Evolutionary conservation across 1,140 invertebrate species (phyloP), one percentile per base, ranked within the genome.

Genomic region (Cydia fagiglandana): DNA sequence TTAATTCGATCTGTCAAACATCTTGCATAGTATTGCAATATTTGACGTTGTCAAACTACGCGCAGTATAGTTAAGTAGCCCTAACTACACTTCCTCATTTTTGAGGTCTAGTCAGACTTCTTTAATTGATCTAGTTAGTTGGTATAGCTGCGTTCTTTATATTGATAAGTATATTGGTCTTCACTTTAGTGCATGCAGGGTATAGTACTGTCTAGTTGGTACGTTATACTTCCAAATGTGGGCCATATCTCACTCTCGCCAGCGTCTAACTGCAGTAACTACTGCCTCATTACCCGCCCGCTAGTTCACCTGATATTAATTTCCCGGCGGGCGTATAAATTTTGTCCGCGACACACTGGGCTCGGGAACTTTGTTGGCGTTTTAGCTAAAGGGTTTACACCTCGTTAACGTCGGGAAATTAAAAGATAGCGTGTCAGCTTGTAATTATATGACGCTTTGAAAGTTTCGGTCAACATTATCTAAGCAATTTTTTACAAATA

Each of bases 241-340:
- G 45, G 15, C 30, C 30, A 70, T 41, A 38, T 38, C 34, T 34
- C 34, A 38, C n/a, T 6, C 61, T 64, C 61, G 61, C 28, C 13
- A n/a, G 13, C 15, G 24, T 68, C 28, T 30, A 15, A 47, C 45
- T 10, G 15, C 12, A 34, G 15, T 68, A 68, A 70, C 66, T 38
- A 20, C 66, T 4, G 34, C 66, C 56, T 70, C 66, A 70, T 70
- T 70, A 38, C 64, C 15, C 34, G 30, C 13, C 38, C 56, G 56
- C 66, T 70, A 70, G 66, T 70, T 70, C 75, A 79, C 78, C 78
- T 79, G 75, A 73, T 74, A 76, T 79, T 79, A 79, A 79, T 79
- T 79, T 79, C 75, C 78, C 78, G 75, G 53, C 61, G 74, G 77
- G 50, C 41, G 73, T 66, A 78, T 78, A 78, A 78, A 78, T 78